phyloP scores from a whole-genome alignment of 2,888 invertebrate genomes.

The Lycocerus yunnanus region DNA sequence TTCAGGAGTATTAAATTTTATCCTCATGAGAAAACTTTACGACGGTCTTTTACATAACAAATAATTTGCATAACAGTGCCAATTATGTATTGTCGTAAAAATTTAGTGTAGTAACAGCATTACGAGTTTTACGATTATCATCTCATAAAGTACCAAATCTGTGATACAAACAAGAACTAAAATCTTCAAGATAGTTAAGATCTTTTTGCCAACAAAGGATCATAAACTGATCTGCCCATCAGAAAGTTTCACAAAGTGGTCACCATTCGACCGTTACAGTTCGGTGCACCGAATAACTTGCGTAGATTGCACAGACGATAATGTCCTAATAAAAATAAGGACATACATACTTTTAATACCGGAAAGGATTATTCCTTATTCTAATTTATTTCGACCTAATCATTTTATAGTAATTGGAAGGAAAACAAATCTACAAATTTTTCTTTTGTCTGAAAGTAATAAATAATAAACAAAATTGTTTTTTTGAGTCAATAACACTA shows the following conservation, averaged over 20 bases:
- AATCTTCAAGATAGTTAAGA: slow-evolving; percentile 5
- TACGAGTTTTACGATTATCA: slow-evolving; percentile 13
- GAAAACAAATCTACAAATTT: neutral
- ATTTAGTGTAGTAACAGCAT: slow-evolving; percentile 9
- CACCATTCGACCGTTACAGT: slow-evolving; percentile 12
- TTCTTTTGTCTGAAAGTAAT: neutral
- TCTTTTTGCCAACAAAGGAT: slow-evolving; percentile 14
- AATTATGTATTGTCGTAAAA: slow-evolving; percentile 13
- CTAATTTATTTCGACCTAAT: neutral
- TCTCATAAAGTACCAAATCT: slow-evolving; percentile 2
- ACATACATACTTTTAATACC: slow-evolving; percentile 9
- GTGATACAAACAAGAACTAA: slow-evolving; percentile 4
- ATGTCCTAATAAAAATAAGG: slow-evolving; percentile 10
- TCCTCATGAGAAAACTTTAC: slow-evolving; percentile 1
- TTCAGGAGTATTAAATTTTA: slow-evolving; percentile 10
- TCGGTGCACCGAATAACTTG: slow-evolving; percentile 9
- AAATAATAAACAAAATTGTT: neutral
- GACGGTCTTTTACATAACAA: slow-evolving; percentile 7
- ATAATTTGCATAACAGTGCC: slow-evolving; percentile 11
- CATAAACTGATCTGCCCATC: slow-evolving; percentile 11
- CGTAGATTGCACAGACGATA: slow-evolving; percentile 8
- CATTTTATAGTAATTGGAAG: neutral
- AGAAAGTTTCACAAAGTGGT: slow-evolving; percentile 16
- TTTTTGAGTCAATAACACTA: neutral
- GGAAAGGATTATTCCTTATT: neutral